phyloP scores from a whole-genome alignment of 1,140 invertebrate genomes.

The Brachionus manjavacas region DNA sequence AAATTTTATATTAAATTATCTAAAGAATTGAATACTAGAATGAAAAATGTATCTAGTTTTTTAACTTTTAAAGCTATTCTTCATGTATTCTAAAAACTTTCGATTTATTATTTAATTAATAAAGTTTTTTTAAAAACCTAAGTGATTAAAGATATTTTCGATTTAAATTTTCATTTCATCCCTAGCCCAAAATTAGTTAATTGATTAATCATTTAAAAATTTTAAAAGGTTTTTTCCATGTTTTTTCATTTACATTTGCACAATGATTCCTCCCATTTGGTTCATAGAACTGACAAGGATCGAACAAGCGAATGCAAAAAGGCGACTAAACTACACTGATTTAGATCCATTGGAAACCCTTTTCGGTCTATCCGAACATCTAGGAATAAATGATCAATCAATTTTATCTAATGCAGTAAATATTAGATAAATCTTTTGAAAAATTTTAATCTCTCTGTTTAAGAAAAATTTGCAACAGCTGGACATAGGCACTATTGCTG shows the following conservation, averaged over 20 bases:
- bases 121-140: background rate
- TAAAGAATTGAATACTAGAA: too few relatives aligned
- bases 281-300: slow-evolving; percentile 23
- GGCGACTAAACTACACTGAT: background rate
- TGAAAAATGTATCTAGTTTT: too few relatives aligned
- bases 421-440: background rate
- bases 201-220: background rate
- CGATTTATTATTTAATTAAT: background rate
- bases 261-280: slow-evolving; percentile 42
- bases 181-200: too few relatives aligned
- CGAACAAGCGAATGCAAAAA: slow-evolving; percentile 21
- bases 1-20: too few relatives aligned
- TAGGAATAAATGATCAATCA: slow-evolving; percentile 35
- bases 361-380: background rate
- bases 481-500: slow-evolving; percentile 29
- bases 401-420: slow-evolving; percentile 31
- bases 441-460: background rate
- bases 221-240: slow-evolving; percentile 42
- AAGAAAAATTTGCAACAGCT: slow-evolving; percentile 26
- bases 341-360: slow-evolving; percentile 3
- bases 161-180: background rate
- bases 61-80: too few relatives aligned
- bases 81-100: background rate
- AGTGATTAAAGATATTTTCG: too few relatives aligned
- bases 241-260: slow-evolving; percentile 42